phyloP scores from a whole-genome alignment of 2,888 invertebrate species.

The Glyphotaelius pellucidus region DNA sequence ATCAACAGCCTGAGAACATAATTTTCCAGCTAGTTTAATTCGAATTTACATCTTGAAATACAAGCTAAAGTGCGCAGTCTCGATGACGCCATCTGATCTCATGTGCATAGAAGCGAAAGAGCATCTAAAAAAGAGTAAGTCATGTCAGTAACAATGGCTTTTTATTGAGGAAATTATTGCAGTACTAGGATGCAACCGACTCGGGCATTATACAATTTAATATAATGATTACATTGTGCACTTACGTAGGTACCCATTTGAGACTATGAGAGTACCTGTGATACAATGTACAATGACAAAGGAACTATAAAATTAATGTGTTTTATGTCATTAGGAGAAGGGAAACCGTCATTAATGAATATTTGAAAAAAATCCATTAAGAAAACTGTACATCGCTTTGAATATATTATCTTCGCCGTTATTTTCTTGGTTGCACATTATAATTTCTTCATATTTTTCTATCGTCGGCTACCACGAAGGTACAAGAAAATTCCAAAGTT shows the following conservation, averaged over 20 bases:
- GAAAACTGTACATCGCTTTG: neutral
- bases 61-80: neutral
- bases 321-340: neutral
- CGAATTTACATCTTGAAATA: neutral
- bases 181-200: neutral
- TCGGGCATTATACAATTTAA: slow-evolving; percentile 6
- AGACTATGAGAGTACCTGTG: neutral
- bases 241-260: neutral
- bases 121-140: neutral
- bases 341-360: neutral
- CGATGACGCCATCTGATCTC: neutral
- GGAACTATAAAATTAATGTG: neutral
- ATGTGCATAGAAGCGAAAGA: neutral
- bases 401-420: neutral
- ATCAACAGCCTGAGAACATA: neutral
- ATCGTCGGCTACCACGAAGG: neutral
- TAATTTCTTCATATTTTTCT: neutral
- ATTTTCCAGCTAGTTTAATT: neutral
- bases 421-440: neutral
- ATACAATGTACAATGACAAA: neutral
- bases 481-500: neutral
- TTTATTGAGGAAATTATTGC: slow-evolving; percentile 28
- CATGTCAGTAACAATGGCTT: neutral
- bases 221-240: neutral
- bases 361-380: neutral